Evolutionary conservation across 2,113 vertebrate genomes (phyloP).

Genomic region (Australoheros scitulus): DNA sequence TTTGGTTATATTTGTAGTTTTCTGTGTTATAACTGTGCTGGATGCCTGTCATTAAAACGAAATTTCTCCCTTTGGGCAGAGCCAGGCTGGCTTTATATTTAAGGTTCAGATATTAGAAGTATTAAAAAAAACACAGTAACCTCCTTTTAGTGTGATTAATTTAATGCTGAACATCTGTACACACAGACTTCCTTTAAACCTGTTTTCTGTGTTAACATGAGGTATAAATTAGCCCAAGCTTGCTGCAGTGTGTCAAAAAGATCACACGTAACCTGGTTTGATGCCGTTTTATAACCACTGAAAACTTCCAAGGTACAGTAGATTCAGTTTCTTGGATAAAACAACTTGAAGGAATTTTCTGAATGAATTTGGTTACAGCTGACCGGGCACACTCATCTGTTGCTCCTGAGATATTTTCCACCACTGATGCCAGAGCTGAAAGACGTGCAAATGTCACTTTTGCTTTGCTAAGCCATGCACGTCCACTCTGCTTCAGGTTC

Average conservation of each 20-base stretch:
- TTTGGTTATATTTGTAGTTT: too few species aligned
- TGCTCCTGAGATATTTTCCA: not conserved
- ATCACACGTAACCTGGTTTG: not conserved
- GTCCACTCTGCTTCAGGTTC: not conserved
- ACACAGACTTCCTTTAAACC: too few species aligned
- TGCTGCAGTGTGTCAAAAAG: too few species aligned
- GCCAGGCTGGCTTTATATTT: not conserved
- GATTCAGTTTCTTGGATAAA: not conserved
- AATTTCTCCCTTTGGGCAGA: not conserved
- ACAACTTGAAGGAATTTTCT: too few species aligned
- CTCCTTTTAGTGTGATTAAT: too few species aligned
- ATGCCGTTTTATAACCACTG: not conserved
- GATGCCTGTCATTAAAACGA: not conserved
- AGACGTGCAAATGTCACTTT: constrained; percentile 14
- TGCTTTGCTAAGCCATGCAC: not conserved
- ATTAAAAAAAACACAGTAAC: too few species aligned
- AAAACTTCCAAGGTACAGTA: not conserved
- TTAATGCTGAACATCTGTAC: too few species aligned
- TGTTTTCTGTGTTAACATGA: too few species aligned
- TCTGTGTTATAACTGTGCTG: not conserved
- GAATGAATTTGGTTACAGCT: not conserved
- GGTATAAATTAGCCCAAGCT: too few species aligned
- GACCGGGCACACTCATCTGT: not conserved
- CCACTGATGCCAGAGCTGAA: not conserved
- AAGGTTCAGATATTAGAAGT: not conserved